Conservation (phyloP, 2,888 invertebrate species). For the Parapristionchus giblindavisi region DNA sequence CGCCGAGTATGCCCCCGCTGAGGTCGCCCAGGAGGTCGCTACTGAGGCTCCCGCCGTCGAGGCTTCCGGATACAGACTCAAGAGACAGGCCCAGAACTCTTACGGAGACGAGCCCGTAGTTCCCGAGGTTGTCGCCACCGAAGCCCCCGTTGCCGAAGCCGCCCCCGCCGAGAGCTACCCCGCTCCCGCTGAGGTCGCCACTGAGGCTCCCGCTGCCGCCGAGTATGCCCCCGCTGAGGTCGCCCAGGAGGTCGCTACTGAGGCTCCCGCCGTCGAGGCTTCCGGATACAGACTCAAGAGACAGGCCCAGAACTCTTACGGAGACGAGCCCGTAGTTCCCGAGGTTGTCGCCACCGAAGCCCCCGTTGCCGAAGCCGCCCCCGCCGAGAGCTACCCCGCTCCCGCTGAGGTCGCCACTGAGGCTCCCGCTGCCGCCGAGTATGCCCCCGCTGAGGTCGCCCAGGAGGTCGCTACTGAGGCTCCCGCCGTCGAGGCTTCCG, state of each 20-base stretch:
- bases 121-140: constrained; percentile 17
- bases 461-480: constrained; percentile 40
- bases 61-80: constrained; percentile 15
- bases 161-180: constrained; percentile 35
- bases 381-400: constrained; percentile 40
- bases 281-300: constrained; percentile 37
- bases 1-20: constrained; percentile 22
- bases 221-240: constrained; percentile 36
- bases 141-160: constrained; percentile 40
- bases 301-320: constrained; percentile 52
- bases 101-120: constrained; percentile 48
- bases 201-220: constrained; percentile 29
- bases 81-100: constrained; percentile 48
- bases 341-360: constrained; percentile 41
- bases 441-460: constrained; percentile 37
- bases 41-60: constrained; percentile 31
- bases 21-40: constrained; percentile 23
- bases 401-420: constrained; percentile 37
- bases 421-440: constrained; percentile 39
- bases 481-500: constrained; percentile 40
- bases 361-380: constrained; percentile 46
- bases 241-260: constrained; percentile 28
- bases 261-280: constrained; percentile 36
- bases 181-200: constrained; percentile 44
- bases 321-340: constrained; percentile 43